phyloP scores from a whole-genome alignment of 2,797 vertebrate species.

The Scolopax rusticola region DNA sequence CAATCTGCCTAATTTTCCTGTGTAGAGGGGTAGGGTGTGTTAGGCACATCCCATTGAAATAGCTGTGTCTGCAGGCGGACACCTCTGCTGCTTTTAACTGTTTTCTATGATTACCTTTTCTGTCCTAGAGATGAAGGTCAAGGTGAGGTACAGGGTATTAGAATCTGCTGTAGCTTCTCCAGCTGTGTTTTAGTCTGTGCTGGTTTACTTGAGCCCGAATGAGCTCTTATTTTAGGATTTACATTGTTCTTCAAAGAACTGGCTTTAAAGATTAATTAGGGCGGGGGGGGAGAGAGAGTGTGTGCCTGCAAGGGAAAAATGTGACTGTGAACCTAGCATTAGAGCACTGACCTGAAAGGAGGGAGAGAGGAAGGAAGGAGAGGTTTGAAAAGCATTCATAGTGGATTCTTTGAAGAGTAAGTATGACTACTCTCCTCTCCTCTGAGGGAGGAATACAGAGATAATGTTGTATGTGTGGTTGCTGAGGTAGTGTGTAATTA shows the following conservation, averaged over 20 bases:
- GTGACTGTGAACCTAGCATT: slow-evolving; percentile 37
- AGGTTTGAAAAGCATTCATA: neutral
- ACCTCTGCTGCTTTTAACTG: neutral
- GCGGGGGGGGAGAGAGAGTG: neutral
- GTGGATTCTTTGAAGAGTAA: slow-evolving; percentile 51
- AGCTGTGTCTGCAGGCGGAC: neutral
- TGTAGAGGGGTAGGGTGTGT: neutral
- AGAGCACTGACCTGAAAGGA: slow-evolving; percentile 66
- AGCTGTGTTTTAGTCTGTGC: neutral
- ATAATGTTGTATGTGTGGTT: neutral
- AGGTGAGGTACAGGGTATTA: neutral
- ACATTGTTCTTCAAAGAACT: slow-evolving; percentile 39
- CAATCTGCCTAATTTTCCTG: neutral
- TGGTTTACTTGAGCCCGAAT: neutral
- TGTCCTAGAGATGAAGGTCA: neutral
- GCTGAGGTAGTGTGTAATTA: neutral
- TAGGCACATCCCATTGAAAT: neutral
- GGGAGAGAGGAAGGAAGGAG: slow-evolving; percentile 24
- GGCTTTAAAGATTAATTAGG: slow-evolving; percentile 67
- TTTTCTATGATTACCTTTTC: neutral
- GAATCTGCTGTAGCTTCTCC: neutral
- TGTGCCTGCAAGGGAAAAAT: slow-evolving; percentile 58
- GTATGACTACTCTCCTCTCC: neutral
- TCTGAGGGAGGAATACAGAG: neutral
- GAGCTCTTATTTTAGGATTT: slow-evolving; percentile 14